Evolutionary conservation across 2,113 vertebrate species (phyloP).

Genomic region (Megaceryle maxima): DNA sequence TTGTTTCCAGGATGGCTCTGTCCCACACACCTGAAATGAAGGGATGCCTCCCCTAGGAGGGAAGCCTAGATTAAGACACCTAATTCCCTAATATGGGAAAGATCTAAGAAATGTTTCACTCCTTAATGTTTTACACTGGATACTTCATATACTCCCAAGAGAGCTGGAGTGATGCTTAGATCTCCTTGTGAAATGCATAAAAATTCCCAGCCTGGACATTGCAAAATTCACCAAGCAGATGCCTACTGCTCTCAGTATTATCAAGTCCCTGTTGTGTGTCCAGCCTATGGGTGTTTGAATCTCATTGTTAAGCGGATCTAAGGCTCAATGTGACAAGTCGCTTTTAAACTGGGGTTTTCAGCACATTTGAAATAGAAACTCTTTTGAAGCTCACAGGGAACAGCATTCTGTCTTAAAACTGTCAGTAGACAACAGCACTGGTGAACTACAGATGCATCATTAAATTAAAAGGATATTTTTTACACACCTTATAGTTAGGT

Average conservation of each 20-base stretch:
- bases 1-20: neutral
- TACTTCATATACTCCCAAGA: neutral
- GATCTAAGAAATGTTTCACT: neutral
- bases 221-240: neutral
- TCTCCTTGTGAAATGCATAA: neutral
- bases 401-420: neutral
- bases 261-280: neutral
- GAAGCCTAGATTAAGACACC: neutral
- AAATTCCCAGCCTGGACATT: neutral
- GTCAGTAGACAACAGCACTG: neutral
- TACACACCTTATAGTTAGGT: neutral
- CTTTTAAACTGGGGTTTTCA: neutral
- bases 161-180: neutral
- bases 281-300: neutral
- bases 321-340: neutral
- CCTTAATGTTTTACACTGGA: neutral
- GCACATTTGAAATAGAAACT: neutral
- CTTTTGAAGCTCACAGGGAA: neutral
- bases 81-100: neutral
- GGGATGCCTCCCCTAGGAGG: neutral
- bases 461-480: neutral
- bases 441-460: neutral
- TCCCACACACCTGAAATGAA: fast-evolving
- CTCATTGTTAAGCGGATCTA: neutral
- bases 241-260: neutral